A percentile compares a stretch with the other conserved stretches of the same genome.
Evolutionary conservation across 2,888 invertebrate species (phyloP).

Genomic region (Heliconius erato): DNA sequence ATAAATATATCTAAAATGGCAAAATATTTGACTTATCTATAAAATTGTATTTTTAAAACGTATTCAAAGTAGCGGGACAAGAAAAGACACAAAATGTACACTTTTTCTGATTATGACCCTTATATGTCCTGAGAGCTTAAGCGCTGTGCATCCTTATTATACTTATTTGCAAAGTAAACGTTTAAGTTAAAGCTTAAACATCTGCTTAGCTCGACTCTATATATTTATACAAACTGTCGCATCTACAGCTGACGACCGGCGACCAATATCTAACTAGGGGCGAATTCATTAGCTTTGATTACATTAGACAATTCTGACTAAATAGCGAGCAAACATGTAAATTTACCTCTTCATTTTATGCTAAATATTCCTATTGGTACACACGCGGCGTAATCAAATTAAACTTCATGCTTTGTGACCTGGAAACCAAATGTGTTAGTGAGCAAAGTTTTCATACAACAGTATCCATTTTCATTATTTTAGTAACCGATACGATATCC

Average conservation of each 20-base stretch:
- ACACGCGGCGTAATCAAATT: slow-evolving; percentile 42
- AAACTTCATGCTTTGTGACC: slow-evolving; percentile 39
- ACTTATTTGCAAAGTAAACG: slow-evolving; percentile 27
- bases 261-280: slow-evolving; percentile 73
- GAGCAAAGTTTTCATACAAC: slow-evolving; percentile 20
- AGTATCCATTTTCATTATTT: not conserved
- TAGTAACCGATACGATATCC: not conserved
- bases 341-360: slow-evolving; percentile 57
- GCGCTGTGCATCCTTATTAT: not conserved
- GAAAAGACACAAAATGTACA: no score
- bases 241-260: slow-evolving; percentile 60
- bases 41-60: no score
- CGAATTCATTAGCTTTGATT: slow-evolving; percentile 81
- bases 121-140: not conserved
- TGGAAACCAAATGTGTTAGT: slow-evolving; percentile 33
- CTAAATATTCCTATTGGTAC: slow-evolving; percentile 39
- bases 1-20: no score
- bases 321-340: slow-evolving; percentile 71
- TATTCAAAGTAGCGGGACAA: no score
- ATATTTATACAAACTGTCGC: slow-evolving; percentile 36
- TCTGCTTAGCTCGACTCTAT: slow-evolving; percentile 30
- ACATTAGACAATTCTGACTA: slow-evolving; percentile 75
- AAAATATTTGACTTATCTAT: no score
- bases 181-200: slow-evolving; percentile 20
- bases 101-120: no score